These are phyloP conservation scores for Sorex fumeus DNA, from an alignment of 2,113 vertebrate species.

Conservation along the genomic window DNA sequence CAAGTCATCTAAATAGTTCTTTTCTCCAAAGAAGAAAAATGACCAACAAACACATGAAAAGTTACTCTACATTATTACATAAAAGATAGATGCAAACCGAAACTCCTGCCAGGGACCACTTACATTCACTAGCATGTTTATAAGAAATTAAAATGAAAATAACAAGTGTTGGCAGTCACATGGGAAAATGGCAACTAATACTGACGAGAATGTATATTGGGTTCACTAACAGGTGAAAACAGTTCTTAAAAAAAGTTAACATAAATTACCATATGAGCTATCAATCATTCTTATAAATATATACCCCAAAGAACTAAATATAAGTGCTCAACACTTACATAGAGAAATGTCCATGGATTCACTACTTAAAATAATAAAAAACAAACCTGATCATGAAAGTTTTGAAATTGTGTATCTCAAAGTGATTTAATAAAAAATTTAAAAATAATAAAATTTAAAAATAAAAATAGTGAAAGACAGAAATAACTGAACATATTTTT, in stretches of 20 bases:
- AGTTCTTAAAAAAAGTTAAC: not conserved
- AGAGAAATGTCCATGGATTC: not conserved
- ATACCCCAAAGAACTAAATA: not conserved
- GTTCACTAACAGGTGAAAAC: not conserved
- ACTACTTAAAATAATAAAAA: not conserved
- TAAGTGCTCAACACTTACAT: not conserved
- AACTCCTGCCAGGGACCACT: not conserved
- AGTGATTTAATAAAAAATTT: not conserved
- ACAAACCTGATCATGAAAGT: not conserved
- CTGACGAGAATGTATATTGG: not conserved
- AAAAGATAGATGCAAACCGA: not conserved
- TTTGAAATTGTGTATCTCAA: too few relatives aligned
- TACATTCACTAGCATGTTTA: not conserved
- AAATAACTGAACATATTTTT: too few relatives aligned
- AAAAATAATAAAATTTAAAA: not conserved
- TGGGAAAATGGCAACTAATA: not conserved
- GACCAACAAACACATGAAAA: not conserved
- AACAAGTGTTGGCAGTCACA: not conserved
- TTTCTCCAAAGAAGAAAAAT: not conserved
- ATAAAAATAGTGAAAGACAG: not conserved
- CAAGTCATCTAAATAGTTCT: not conserved
- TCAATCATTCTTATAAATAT: not conserved
- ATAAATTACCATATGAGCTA: not conserved
- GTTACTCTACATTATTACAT: not conserved
- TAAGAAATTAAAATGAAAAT: not conserved